These are phyloP conservation scores for Sorex araneus DNA, from an alignment of 2,113 vertebrate genomes.

Conservation along the genomic window DNA sequence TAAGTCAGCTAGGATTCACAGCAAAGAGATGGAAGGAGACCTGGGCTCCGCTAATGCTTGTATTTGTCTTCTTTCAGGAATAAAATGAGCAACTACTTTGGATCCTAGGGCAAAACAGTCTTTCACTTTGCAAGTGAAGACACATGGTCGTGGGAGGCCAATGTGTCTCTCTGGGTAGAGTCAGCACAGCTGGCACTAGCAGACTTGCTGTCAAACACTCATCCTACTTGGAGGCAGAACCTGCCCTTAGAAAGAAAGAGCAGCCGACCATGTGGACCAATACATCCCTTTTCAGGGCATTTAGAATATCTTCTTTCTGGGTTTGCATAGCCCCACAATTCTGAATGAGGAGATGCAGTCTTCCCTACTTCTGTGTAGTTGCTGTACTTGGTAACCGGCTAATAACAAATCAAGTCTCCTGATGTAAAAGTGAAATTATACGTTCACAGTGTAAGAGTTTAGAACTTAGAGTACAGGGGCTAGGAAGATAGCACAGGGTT, in stretches of 20 bases:
- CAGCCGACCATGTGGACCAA: neutral
- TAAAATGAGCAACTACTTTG: conserved; percentile 18
- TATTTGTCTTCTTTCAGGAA: neutral
- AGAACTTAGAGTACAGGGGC: neutral
- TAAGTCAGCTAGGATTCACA: neutral
- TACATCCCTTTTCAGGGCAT: neutral
- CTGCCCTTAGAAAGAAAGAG: neutral
- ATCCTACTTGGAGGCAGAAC: neutral
- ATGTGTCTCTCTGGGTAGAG: neutral
- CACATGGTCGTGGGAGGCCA: neutral
- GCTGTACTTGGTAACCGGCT: neutral
- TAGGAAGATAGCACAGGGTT: neutral
- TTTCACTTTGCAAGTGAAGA: neutral
- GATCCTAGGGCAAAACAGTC: neutral
- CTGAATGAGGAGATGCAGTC: neutral
- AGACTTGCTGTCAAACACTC: neutral
- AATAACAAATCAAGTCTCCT: neutral
- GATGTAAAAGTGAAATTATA: neutral
- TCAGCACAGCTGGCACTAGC: neutral
- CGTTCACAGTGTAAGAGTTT: conserved; percentile 9
- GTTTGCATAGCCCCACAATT: neutral
- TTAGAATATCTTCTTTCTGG: neutral
- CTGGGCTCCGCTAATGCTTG: neutral
- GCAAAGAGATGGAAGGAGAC: neutral
- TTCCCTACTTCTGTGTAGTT: neutral